A percentile compares a stretch with the other conserved stretches of the same genome.
Conservation (phyloP, 2,797 vertebrate species). For the Pseudochromis fuscus region DNA sequence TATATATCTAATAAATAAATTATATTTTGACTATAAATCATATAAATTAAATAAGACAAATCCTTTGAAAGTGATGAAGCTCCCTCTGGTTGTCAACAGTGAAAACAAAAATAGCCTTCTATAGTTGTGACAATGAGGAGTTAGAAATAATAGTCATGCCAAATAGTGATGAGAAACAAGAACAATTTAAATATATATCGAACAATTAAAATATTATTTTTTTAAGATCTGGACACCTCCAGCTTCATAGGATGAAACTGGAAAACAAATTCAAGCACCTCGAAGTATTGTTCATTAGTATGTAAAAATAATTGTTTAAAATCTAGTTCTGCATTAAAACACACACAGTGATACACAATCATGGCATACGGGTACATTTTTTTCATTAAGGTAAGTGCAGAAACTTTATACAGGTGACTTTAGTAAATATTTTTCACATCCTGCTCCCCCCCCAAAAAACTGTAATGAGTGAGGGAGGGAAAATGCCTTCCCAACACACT, state of each 20-base stretch:
- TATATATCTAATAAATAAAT: conserved; percentile 6
- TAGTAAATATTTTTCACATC: too few species aligned
- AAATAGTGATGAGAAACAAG: background rate
- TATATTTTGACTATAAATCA: background rate
- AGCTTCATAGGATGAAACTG: background rate
- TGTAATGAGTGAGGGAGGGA: background rate
- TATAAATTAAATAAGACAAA: conserved; percentile 2
- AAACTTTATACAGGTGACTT: background rate
- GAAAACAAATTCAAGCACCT: too few species aligned
- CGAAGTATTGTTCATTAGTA: too few species aligned
- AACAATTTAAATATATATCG: background rate
- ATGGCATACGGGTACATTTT: background rate
- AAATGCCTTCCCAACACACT: background rate
- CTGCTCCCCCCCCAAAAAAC: too few species aligned
- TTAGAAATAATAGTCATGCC: background rate
- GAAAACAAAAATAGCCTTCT: background rate
- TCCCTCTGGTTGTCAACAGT: background rate
- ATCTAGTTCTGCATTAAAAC: conserved; percentile 15
- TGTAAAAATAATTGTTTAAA: too few species aligned
- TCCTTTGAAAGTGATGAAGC: background rate
- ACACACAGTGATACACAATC: conserved; percentile 1
- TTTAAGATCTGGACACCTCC: background rate
- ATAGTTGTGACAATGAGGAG: background rate
- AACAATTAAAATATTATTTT: background rate
- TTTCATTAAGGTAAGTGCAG: conserved; percentile 1